Base-by-base conservation (phyloP, 2,888 invertebrate species). In the Geophilus truncorum region DNA sequence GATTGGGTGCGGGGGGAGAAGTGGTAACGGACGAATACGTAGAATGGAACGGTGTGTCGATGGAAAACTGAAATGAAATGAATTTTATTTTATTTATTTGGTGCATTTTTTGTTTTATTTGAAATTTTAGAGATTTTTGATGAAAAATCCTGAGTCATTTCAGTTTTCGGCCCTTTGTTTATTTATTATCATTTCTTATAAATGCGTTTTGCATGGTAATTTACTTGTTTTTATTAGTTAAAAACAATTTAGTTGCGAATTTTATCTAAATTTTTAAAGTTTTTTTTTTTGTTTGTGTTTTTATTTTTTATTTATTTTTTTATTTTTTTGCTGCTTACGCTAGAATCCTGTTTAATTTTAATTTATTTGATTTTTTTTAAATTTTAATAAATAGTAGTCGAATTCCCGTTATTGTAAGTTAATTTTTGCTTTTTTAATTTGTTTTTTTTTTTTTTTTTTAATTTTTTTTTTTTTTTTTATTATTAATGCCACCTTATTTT, bases 11-110 rank as follows among this genome's bases (percentile, higher is more conserved):
- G 51, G 45, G 4, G 51, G 51, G 15, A 18, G 7, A n/a, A 18
- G 51, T 51, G 51, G 15, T 57, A 32, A 75, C 79, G 79, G 81
- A 81, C 81, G 81, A 81, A 81, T 81, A 81, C 45, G 78, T 81
- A 81, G 81, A 81, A 81, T 70, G 62, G 70, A 79, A 51, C 36
- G 78, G 45, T 51, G 21, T 51, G 18, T 51, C 70, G 80, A 51
- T 51, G 51, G 51, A 21, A 40, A 51, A 51, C 51, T 51, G 51
- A 51, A 51, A 51, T 51, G 51, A 51, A 45, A 45, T 45, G n/a
- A 40, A 15, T 45, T 45, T 45, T 45, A n/a, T 15, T 45, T 45
- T 45, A 45, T 4, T n/a, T 1, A 4, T 75, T 75, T 23, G 28
- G 23, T 15, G 5, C 25, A 21, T 18, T 7, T 7, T 57, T 57